Conservation (phyloP, 2,113 vertebrate genomes). For the Rhipidura dahli region DNA sequence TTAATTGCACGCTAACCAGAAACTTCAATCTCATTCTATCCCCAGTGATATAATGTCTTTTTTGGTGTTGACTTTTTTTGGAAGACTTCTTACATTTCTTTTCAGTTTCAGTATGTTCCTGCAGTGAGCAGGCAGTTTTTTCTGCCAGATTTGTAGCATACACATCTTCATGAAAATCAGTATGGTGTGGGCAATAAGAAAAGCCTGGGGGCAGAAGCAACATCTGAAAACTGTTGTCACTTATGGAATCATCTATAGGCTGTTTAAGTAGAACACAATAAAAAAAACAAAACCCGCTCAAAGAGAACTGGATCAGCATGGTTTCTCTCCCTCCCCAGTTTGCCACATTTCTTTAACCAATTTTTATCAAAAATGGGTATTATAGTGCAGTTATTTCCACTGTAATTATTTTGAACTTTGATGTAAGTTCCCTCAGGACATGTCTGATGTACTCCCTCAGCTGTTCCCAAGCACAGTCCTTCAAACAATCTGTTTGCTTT, state of each 20-base stretch:
- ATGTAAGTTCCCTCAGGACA: background rate
- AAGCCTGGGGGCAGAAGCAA: background rate
- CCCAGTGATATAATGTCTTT: background rate
- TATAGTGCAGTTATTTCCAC: background rate
- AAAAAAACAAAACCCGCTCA: too few relatives aligned
- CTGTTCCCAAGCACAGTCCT: background rate
- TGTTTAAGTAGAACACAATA: background rate
- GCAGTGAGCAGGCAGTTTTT: background rate
- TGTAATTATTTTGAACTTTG: background rate
- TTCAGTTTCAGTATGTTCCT: background rate
- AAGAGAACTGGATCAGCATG: background rate
- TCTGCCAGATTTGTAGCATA: background rate
- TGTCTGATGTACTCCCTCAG: background rate
- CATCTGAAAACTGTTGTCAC: background rate
- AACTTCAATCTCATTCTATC: background rate
- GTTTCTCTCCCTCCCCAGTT: background rate
- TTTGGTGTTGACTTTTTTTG: background rate
- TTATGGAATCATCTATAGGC: background rate
- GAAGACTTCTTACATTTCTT: background rate
- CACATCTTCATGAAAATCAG: background rate
- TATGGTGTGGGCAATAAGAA: background rate
- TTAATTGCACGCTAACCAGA: rapidly evolving
- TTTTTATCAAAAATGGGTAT: background rate
- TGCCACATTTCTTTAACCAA: background rate
- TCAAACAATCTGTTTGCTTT: background rate